Conservation (phyloP, 2,113 vertebrate species). For the Pollimyrus isidori region DNA sequence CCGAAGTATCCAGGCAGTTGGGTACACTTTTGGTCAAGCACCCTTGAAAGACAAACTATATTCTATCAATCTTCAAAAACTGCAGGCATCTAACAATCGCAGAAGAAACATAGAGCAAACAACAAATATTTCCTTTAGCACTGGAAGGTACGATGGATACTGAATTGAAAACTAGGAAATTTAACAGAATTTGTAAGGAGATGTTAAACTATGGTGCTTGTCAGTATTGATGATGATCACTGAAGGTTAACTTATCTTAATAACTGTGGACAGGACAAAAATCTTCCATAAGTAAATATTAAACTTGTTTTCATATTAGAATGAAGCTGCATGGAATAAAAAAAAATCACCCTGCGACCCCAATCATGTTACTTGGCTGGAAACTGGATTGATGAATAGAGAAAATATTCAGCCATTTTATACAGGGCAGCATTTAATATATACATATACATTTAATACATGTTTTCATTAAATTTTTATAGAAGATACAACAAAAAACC, state of each 20-base stretch:
- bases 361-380: not conserved
- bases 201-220: not conserved
- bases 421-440: not conserved
- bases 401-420: not conserved
- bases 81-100: not conserved
- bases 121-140: not conserved
- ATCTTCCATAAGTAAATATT: not conserved
- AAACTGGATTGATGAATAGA: not conserved
- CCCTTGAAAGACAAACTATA: not conserved
- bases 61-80: not conserved
- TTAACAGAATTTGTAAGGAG: not conserved
- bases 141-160: not conserved
- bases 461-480: not conserved
- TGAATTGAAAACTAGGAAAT: not conserved
- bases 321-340: not conserved
- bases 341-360: not conserved
- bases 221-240: not conserved
- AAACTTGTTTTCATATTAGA: not conserved
- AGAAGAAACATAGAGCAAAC: not conserved
- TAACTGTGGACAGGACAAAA: not conserved
- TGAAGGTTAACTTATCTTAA: not conserved
- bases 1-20: not conserved
- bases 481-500: not conserved
- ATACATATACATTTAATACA: not conserved
- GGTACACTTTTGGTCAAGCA: not conserved